Evolutionary conservation across 2,797 vertebrate genomes (phyloP), one percentile per base, ranked within the genome.

Genomic region (Aldrovandia affinis): DNA sequence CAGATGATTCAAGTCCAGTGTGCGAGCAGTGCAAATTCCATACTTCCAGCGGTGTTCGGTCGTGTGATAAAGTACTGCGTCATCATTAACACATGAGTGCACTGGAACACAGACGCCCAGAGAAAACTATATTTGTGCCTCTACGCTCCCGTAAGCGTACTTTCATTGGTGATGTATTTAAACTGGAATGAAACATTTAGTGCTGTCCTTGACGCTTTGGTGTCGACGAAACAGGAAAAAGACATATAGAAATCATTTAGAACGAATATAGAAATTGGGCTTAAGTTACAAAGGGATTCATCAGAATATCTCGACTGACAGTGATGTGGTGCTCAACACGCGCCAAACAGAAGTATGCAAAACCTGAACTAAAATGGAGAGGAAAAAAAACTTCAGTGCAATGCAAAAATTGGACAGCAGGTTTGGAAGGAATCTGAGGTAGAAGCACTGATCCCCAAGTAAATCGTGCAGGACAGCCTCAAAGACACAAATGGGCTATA

Each of bases 1-100:
- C n/a, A 83, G 84, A 80, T 83, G 88, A 88, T 77, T 44, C 73
- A 77, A 77, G 42, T 39, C 44, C 42, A 47, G 20, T 55, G 47
- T 28, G 42, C 7, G 10, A 55, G 18, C 78, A 54, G 78, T 54
- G 50, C 50, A 33, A 79, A 54, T 47, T 79, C 78, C 75, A n/a
- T 10, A 28, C 25, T 55, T 79, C 25, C 22, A 28, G 78, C 2
- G 63, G 25, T n/a, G 63, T 5, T 65, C 63, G 28, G 28, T 22
- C 18, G 63, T 65, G 63, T 65, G 63, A 65, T 57, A 57, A 65
- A 28, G n/a, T 65, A n/a, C 22, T 8, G 8, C 15, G 9, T 54
- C 33, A 79, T 30, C 50, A 79, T 28, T 54, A 79, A 79, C 78
- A 79, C 39, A 44, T 52, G 28, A 42, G 42, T 42, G 4, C 12